A percentile compares a stretch with the other conserved stretches of the same genome.
Conservation (phyloP, 1,140 invertebrate genomes). For the Habropoda laboriosa region DNA sequence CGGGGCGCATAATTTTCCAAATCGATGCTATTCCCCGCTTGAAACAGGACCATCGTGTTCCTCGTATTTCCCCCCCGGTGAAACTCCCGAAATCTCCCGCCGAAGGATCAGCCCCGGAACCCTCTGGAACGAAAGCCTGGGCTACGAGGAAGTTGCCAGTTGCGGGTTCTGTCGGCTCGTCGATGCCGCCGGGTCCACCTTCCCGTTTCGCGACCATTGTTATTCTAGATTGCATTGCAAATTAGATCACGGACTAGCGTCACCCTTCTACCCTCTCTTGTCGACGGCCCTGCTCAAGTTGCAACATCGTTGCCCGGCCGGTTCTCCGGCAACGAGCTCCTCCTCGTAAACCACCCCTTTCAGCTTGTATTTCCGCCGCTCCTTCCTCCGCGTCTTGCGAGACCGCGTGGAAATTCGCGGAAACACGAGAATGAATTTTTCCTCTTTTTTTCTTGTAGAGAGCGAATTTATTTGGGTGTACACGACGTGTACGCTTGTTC, state of each 20-base stretch:
- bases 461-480: background rate
- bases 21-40: background rate
- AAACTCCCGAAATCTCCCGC: background rate
- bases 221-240: slow-evolving; percentile 70
- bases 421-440: slow-evolving; percentile 9
- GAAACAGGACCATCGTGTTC: too few species aligned
- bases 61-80: background rate
- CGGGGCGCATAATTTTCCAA: background rate
- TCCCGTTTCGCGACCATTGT: slow-evolving; percentile 56
- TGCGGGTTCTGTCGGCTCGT: slow-evolving; percentile 9
- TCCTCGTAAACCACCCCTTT: slow-evolving; percentile 1
- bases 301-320: slow-evolving; percentile 17
- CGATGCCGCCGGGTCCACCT: slow-evolving; percentile 1
- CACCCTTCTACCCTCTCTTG: slow-evolving; percentile 16
- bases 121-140: background rate
- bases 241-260: slow-evolving; percentile 62
- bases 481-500: background rate
- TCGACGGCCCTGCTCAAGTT: slow-evolving; percentile 24
- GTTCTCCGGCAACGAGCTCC: background rate
- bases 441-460: too few species aligned
- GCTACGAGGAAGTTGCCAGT: background rate
- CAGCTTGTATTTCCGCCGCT: background rate
- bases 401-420: background rate
- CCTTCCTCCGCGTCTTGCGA: background rate
- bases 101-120: background rate